A percentile compares a stretch with the other conserved stretches of the same genome.
phyloP scores from a whole-genome alignment of 2,113 vertebrate genomes.

The Bos indicus region DNA sequence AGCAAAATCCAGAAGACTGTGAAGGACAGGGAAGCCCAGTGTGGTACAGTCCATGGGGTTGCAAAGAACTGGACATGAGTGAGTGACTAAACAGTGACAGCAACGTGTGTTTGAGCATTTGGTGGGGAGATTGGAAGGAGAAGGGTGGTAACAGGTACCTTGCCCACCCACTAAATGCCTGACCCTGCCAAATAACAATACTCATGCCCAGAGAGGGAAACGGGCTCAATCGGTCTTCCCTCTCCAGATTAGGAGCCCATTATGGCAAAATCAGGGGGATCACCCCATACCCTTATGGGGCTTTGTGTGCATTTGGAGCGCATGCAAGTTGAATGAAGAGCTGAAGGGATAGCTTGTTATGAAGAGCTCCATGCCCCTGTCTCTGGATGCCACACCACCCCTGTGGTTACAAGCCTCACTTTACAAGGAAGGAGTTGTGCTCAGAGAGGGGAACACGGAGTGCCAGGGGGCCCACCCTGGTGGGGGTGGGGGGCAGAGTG shows the following conservation, averaged over 20 bases:
- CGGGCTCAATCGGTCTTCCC: accelerated
- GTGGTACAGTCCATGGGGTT: not conserved
- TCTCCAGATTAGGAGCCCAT: not conserved
- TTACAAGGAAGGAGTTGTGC: not conserved
- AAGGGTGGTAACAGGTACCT: too few relatives aligned
- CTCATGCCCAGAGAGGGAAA: not conserved
- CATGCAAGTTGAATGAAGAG: accelerated
- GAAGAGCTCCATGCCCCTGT: not conserved
- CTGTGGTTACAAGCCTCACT: not conserved
- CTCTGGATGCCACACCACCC: too few relatives aligned
- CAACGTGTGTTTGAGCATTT: too few relatives aligned
- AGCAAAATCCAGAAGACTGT: not conserved
- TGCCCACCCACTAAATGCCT: not conserved
- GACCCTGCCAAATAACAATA: not conserved
- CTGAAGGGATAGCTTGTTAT: not conserved
- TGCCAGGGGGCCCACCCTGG: not conserved
- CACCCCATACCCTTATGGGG: accelerated
- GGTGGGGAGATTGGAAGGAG: not conserved
- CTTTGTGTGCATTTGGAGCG: not conserved
- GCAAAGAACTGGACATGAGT: not conserved
- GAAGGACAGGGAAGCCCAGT: not conserved
- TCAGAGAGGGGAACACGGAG: not conserved
- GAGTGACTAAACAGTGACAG: not conserved
- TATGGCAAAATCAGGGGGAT: not conserved
- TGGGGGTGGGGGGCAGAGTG: accelerated